Base-by-base conservation (phyloP, 53 echinoderm and acorn worm species). In the Echinarachnius parma region DNA sequence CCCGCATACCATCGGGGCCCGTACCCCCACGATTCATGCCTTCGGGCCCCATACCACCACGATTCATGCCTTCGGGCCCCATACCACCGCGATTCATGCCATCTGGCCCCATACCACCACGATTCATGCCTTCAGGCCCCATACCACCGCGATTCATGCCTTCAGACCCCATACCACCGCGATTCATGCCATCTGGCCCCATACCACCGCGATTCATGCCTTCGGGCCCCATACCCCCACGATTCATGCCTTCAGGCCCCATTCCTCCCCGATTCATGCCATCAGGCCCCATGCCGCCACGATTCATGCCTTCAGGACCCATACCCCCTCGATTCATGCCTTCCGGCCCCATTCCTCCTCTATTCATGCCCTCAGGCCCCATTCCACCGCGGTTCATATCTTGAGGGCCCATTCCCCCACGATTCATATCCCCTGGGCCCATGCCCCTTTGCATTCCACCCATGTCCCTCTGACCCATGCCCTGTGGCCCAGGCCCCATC, bases 341-440 rank as follows among this genome's bases (percentile, higher is more conserved):
- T 14, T 36, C 59, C 39, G 46, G 59, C 37, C 59, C 80, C 80
- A 59, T 69, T 22, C 29, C 80, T 15, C 61, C 80, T 10, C 44
- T 35, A 67, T 29, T 67, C 80, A 58, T 56, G 20, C 31, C 58
- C 44, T 30, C 66, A 28, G 37, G 65, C 42, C 42, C 7, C 18
- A 77, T 61, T n/a, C 63, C 50, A 2, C 34, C 21, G 4, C 59
- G 46, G 13, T 33, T 52, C 49, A 62, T 62, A 11, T 37, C 52
- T 18, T 50, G 52, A 4, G 52, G 52, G 18, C 20, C 20, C 52
- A 50, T 50, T 18, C 52, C 52, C 16, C 45, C 59, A 16, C 59
- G 59, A 28, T 58, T 58, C 70, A 70, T 72, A 2, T 34, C 62
- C 10, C 62, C 39, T 2, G 56, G 75, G 4, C 67, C 50, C 48